Evolutionary conservation across 2,113 vertebrate genomes (phyloP).

Genomic region (Sterrhoptilus dennistouni): DNA sequence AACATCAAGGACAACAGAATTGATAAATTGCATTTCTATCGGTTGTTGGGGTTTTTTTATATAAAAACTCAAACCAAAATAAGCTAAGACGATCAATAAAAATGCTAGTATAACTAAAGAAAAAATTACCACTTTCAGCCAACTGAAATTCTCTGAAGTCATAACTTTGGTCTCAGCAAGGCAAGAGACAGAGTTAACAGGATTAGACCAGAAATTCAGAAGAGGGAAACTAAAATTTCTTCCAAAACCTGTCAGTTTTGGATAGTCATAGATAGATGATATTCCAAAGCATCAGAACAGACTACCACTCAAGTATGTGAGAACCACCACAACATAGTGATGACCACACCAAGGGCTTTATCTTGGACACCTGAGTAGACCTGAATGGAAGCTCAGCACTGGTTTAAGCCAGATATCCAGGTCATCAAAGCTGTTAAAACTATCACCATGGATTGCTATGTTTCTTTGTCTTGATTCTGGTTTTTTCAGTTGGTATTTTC

Average conservation of each 20-base stretch:
- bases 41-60: accelerated
- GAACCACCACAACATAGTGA: background rate
- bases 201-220: background rate
- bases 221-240: background rate
- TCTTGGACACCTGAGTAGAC: background rate
- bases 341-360: background rate
- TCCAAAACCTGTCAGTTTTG: background rate
- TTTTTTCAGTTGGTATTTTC: background rate
- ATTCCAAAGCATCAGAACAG: background rate
- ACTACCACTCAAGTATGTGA: background rate
- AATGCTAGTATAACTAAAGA: background rate
- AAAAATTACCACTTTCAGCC: background rate
- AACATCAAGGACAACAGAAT: background rate
- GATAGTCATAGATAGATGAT: background rate
- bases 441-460: background rate
- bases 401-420: background rate
- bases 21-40: background rate
- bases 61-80: background rate
- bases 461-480: background rate
- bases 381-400: background rate
- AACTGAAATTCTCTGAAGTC: background rate
- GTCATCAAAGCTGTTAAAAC: background rate
- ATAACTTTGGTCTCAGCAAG: background rate
- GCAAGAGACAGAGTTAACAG: background rate
- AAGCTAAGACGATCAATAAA: background rate